phyloP scores from a whole-genome alignment of 1,140 invertebrate genomes.

The Andrena cerasifolii region DNA sequence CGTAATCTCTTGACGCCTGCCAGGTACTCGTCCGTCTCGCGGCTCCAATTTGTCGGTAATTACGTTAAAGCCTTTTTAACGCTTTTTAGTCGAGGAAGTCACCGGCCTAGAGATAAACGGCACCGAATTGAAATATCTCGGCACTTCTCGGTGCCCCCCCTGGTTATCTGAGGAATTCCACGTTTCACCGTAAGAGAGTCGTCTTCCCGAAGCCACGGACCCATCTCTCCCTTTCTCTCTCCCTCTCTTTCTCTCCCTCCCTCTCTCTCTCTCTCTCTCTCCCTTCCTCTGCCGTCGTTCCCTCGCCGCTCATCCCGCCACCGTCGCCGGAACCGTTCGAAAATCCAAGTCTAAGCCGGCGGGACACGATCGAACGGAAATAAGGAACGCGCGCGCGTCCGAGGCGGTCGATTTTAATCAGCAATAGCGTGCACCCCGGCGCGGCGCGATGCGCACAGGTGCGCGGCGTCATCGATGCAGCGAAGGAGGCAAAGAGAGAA shows the following conservation, averaged over 20 bases:
- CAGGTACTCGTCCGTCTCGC: conserved; percentile 57
- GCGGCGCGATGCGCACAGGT: too few relatives aligned
- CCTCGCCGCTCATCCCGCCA: too few relatives aligned
- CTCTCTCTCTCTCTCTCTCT: too few relatives aligned
- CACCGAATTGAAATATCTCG: conserved; percentile 66
- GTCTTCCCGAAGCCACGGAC: conserved; percentile 34
- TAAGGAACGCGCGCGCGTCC: too few relatives aligned
- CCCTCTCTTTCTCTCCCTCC: conserved; percentile 3
- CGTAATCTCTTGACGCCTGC: conserved; percentile 54
- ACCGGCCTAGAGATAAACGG: conserved; percentile 59
- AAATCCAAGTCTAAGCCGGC: too few relatives aligned
- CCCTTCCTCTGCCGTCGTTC: too few relatives aligned
- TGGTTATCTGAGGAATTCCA: conserved; percentile 67
- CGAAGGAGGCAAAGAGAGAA: conserved; percentile 10
- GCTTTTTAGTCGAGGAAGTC: conserved; percentile 50
- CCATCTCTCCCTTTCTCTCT: conserved; percentile 39
- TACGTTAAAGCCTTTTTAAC: conserved; percentile 63
- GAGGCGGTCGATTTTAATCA: too few relatives aligned
- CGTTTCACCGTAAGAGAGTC: conserved; percentile 63
- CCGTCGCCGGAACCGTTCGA: too few relatives aligned
- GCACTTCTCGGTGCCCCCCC: conserved; percentile 41
- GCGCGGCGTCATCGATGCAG: conserved; percentile 26
- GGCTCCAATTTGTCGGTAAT: conserved; percentile 65
- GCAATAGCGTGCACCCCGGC: too few relatives aligned
- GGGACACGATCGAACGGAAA: too few relatives aligned